These are phyloP conservation scores for Trilocha varians DNA, from an alignment of 2,888 invertebrate genomes.

Conservation along the genomic window DNA sequence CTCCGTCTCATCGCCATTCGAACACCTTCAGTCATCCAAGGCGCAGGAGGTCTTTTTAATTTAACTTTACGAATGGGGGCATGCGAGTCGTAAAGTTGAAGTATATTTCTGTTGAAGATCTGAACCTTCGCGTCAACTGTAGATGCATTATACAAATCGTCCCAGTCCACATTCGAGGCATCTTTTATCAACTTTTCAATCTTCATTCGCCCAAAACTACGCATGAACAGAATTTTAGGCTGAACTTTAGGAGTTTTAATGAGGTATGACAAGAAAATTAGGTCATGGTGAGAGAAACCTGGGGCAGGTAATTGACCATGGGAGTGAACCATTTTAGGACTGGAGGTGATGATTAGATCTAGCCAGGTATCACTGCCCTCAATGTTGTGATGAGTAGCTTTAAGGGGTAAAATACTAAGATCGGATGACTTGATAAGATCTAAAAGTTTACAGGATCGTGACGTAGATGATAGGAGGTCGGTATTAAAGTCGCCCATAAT, in stretches of 20 bases:
- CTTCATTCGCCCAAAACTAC: neutral
- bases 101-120: too few relatives aligned
- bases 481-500: constrained; percentile 13
- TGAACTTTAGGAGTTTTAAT: constrained; percentile 2
- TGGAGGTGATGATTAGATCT: constrained; percentile 7
- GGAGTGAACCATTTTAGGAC: constrained; percentile 1
- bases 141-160: neutral
- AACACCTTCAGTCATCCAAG: too few relatives aligned
- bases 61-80: too few relatives aligned
- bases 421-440: constrained; percentile 3
- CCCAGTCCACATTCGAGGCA: neutral
- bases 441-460: constrained; percentile 2
- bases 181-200: neutral
- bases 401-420: constrained; percentile 6
- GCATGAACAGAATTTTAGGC: neutral
- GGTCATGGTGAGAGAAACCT: constrained; percentile 8
- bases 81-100: too few relatives aligned
- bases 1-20: too few relatives aligned
- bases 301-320: constrained; percentile 10
- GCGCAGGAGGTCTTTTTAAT: too few relatives aligned
- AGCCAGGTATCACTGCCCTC: constrained; percentile 7
- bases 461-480: neutral
- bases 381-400: constrained; percentile 9
- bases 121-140: neutral
- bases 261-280: constrained; percentile 3